phyloP scores from a whole-genome alignment of 2,113 vertebrate species.

The Irena cyanogastra region DNA sequence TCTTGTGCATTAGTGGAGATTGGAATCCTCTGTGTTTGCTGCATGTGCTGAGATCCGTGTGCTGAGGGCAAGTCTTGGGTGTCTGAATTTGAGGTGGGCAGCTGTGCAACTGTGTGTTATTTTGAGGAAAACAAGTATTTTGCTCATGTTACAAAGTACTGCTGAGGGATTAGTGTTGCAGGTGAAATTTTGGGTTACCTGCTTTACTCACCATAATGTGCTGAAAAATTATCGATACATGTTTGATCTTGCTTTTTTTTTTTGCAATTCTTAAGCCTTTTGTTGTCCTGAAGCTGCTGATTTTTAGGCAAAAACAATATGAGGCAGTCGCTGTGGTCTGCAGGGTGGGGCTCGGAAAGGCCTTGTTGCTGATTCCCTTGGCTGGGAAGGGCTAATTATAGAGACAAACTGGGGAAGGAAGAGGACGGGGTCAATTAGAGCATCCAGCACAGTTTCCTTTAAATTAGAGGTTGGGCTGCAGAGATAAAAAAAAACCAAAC shows the following conservation, averaged over 20 bases:
- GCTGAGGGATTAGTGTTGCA: neutral
- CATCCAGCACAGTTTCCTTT: constrained; percentile 68
- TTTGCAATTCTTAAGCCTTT: neutral
- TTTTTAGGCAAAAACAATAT: constrained; percentile 60
- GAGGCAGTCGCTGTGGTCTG: constrained; percentile 53
- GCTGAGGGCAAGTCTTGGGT: accelerated
- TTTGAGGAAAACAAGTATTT: neutral
- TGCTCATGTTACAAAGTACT: neutral
- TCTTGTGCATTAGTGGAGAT: neutral
- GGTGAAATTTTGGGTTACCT: neutral
- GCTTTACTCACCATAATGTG: accelerated
- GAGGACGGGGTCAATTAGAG: constrained; percentile 64
- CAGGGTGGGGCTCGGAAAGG: constrained; percentile 61
- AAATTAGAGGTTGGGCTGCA: constrained; percentile 65
- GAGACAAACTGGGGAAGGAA: constrained; percentile 68
- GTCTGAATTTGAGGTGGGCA: neutral
- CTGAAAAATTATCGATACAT: neutral
- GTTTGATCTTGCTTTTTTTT: neutral
- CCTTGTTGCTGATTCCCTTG: constrained; percentile 56
- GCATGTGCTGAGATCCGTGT: neutral
- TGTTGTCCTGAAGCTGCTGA: constrained; percentile 39
- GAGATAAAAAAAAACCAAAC: neutral
- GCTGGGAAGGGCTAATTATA: constrained; percentile 70
- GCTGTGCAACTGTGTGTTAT: neutral
- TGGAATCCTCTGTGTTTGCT: neutral